A percentile compares a stretch with the other conserved stretches of the same genome.
Evolutionary conservation across 2,797 vertebrate genomes (phyloP).

Genomic region (Crocodylus rhombifer): DNA sequence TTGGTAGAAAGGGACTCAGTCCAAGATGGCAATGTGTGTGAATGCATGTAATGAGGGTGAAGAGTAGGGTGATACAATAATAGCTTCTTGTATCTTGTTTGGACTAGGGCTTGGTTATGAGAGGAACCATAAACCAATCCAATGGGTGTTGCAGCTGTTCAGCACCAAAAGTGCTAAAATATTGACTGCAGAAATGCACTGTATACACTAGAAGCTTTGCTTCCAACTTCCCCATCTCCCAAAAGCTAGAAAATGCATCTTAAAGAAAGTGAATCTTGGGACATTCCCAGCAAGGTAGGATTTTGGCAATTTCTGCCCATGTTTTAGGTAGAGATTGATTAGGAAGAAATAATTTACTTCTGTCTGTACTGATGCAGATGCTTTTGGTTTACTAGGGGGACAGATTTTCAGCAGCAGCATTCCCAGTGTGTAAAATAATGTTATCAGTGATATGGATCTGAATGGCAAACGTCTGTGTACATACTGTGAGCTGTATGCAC

Average conservation of each 20-base stretch:
- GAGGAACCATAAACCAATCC: background rate
- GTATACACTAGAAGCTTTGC: fast-evolving
- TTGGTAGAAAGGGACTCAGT: background rate
- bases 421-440: background rate
- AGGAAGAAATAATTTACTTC: background rate
- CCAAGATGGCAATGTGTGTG: fast-evolving
- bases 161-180: background rate
- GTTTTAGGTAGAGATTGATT: conserved; percentile 1
- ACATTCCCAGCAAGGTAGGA: background rate
- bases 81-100: background rate
- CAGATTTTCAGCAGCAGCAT: background rate
- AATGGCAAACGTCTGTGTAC: background rate
- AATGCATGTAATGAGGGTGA: fast-evolving
- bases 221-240: background rate
- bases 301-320: background rate
- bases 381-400: background rate
- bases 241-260: background rate
- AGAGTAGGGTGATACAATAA: background rate
- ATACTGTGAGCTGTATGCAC: background rate
- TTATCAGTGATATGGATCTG: background rate
- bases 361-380: background rate
- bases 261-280: background rate
- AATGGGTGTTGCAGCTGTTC: background rate
- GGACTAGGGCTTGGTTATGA: background rate
- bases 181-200: background rate